Evolutionary conservation across 1,140 invertebrate species (phyloP), one percentile per base, ranked within the genome.

Genomic region (Branchinecta lindahli): DNA sequence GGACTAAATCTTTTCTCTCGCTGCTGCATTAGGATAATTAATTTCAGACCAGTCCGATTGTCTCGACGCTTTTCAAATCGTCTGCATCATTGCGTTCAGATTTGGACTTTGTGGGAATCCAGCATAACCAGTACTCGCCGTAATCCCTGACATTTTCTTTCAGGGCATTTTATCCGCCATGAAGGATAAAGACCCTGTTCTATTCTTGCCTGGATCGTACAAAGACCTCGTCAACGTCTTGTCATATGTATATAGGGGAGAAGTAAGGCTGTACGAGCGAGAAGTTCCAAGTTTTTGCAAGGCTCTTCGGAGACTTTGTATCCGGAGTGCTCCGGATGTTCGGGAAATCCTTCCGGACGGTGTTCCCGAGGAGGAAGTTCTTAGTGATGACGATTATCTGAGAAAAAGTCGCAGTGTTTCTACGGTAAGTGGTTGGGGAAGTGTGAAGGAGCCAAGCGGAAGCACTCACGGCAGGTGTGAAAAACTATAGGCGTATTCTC

Each of bases 211-310:
- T 20, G 52, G 52, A 20, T 61, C 52, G 2, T 20, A 61, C 18
- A 61, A 20, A 61, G 52, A 61, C 52, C 52, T 61, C 18, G 52
- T 61, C 52, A 12, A 61, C 6, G 52, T 61, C 12, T 15, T 61
- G 12, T 61, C 52, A 3, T 61, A 61, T 20, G 52, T 61, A 15
- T 61, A 61, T 61, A 61, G 52, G 18, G 52, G 52, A 61, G 52
- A 61, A 61, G 52, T 61, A 3, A 61, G 52, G 52, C 52, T 61
- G 2, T 61, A 3, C 6, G 12, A 12, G 12, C 12, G 52, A 61
- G 52, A 61, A 61, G 52, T 61, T 20, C 52, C 52, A 20, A 20
- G 18, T 61, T 61, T 61, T 61, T 61, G 52, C 52, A 61, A 20
- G 18, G 52, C 18, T 61, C 52, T 61, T 12, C 12, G 18, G 1